Conservation (phyloP, 1,140 invertebrate genomes). For the Diprion similis region DNA sequence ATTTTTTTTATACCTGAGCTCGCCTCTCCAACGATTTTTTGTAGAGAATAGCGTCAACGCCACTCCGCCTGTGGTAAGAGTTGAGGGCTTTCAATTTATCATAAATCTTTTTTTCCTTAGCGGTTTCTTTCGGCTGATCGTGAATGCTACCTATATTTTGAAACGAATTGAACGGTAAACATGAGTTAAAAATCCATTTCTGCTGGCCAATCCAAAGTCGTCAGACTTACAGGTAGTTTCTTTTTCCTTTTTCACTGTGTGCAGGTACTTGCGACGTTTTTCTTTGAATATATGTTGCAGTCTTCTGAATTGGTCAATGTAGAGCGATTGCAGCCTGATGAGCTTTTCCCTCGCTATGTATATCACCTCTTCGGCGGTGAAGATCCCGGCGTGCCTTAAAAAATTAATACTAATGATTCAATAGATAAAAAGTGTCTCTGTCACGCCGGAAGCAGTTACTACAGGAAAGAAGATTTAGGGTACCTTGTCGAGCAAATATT, state of each 20-base stretch:
- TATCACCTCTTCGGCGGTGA: constrained; percentile 86
- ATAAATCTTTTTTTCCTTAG: constrained; percentile 77
- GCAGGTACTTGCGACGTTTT: constrained; percentile 77
- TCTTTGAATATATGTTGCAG: constrained; percentile 77
- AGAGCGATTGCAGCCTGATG: constrained; percentile 79
- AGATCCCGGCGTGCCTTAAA: constrained; percentile 84
- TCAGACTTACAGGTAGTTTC: constrained; percentile 77
- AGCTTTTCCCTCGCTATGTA: constrained; percentile 79
- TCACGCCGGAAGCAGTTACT: constrained; percentile 43
- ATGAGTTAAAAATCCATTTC: not conserved
- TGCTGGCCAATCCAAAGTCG: not conserved
- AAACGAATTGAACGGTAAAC: constrained; percentile 9
- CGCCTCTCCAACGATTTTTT: constrained; percentile 81
- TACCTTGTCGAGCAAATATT: not conserved
- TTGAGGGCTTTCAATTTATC: constrained; percentile 82
- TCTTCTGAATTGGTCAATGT: constrained; percentile 82
- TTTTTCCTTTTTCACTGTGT: constrained; percentile 76
- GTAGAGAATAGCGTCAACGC: constrained; percentile 81
- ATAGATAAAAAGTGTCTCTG: constrained; percentile 41
- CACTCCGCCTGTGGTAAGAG: constrained; percentile 78
- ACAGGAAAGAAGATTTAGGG: constrained; percentile 18
- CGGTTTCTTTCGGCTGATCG: constrained; percentile 71
- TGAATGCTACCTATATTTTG: constrained; percentile 72
- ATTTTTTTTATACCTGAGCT: constrained; percentile 63
- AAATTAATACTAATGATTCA: constrained; percentile 56